phyloP scores from a whole-genome alignment of 2,113 vertebrate genomes.

The Triplophysa tibetana region DNA sequence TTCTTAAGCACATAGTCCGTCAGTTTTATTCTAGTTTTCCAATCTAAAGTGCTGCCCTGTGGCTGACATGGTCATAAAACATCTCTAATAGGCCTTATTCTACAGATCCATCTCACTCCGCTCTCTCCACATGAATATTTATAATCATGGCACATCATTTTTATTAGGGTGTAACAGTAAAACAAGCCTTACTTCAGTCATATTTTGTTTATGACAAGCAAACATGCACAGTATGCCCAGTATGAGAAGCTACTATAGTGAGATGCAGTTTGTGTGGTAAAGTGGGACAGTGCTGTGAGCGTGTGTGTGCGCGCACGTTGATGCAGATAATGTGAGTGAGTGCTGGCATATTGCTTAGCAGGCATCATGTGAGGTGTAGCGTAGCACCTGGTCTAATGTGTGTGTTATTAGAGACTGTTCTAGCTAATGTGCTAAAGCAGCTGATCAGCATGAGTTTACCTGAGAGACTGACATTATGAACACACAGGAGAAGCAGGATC shows the following conservation, averaged over 20 bases:
- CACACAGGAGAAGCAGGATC: background rate
- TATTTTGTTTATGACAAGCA: conserved; percentile 39
- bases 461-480: conserved; percentile 21
- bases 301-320: background rate
- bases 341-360: conserved; percentile 28
- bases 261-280: background rate
- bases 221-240: conserved; percentile 13
- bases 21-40: conserved; percentile 33
- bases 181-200: conserved; percentile 30
- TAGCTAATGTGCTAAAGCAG: conserved; percentile 35
- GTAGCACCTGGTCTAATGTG: conserved; percentile 42
- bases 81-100: conserved; percentile 36
- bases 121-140: conserved; percentile 36
- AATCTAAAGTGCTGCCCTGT: conserved; percentile 1
- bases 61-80: conserved; percentile 46
- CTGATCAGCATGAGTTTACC: conserved; percentile 26
- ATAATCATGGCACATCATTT: conserved; percentile 36
- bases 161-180: conserved; percentile 7
- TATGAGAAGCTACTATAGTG: conserved; percentile 15
- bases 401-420: conserved; percentile 22
- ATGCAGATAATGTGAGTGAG: background rate
- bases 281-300: background rate
- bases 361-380: conserved; percentile 3
- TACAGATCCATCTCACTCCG: conserved; percentile 37
- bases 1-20: conserved; percentile 36